Base-by-base conservation (phyloP, 2,888 invertebrate genomes). In the Zootermopsis nevadensis region DNA sequence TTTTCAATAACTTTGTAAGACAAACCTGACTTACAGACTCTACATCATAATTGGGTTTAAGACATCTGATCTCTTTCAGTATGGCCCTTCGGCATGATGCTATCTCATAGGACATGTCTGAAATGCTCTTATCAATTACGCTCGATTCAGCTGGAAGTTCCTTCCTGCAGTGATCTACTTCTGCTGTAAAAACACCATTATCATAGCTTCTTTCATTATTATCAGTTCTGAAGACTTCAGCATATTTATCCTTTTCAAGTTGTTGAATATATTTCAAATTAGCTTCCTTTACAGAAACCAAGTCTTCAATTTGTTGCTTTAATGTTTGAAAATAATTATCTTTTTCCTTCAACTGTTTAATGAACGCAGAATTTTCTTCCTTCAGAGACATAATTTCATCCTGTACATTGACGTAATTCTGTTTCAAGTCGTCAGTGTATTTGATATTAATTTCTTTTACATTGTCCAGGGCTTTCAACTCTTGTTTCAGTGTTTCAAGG, bases 201-300 rank as follows among this genome's bases (percentile, higher is more conserved):
- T 27, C 12, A n/a, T 66, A 27, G 27, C 66, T 86, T 48, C 87
- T 88, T n/a, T 87, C 86, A 8, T 85, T 87, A 22, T 89, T 82
- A 74, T 85, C 83, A 6, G 87, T 84, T 48, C 87, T 89, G 60
- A n/a, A n/a, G n/a, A 89, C 89, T n/a, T 87, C 85, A 48, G 84
- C 84, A n/a, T n/a, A n/a, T n/a, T n/a, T n/a, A n/a, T n/a, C n/a
- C n/a, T n/a, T n/a, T n/a, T n/a, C n/a, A n/a, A n/a, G n/a, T n/a
- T n/a, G n/a, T n/a, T n/a, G n/a, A 12, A 80, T 24, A 60, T 19
- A 27, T 19, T 60, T 27, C 27, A 27, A 19, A 60, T 24, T 60
- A n/a, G 60, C n/a, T n/a, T n/a, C n/a, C n/a, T n/a, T 27, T 60
- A 4, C 1, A 6, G 38, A 42, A 42, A 12, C 15, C 38, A 42